phyloP scores from a whole-genome alignment of 1,140 invertebrate species.

The Andrena cerasifolii region DNA sequence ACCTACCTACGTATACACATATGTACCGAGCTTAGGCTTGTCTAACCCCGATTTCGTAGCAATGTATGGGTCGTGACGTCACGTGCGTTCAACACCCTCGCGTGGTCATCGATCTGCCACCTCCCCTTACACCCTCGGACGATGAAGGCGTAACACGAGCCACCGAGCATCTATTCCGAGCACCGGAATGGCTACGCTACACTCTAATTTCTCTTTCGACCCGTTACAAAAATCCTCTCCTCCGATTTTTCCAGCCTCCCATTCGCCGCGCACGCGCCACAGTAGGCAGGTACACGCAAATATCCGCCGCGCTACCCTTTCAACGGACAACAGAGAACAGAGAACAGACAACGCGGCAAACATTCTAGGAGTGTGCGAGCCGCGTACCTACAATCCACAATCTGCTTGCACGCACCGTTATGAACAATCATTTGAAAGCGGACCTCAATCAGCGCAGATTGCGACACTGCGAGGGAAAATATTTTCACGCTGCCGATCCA shows the following conservation, averaged over 20 bases:
- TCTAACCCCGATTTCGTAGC: slow-evolving; percentile 53
- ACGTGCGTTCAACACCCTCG: slow-evolving; percentile 54
- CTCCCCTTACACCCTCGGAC: slow-evolving; percentile 34
- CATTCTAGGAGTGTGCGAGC: not conserved
- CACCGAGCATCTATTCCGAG: slow-evolving; percentile 39
- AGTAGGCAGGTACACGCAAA: no score
- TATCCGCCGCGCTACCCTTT: slow-evolving; percentile 7
- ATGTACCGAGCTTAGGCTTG: slow-evolving; percentile 43
- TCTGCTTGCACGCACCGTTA: slow-evolving; percentile 5
- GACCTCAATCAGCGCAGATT: not conserved
- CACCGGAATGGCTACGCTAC: slow-evolving; percentile 33
- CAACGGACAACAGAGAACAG: no score
- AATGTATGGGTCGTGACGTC: slow-evolving; percentile 49
- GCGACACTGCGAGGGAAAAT: not conserved
- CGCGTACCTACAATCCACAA: no score
- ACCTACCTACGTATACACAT: no score
- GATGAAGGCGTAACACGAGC: slow-evolving; percentile 45
- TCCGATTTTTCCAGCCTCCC: not conserved
- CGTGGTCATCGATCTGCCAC: slow-evolving; percentile 53
- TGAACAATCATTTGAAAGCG: not conserved
- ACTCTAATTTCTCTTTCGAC: slow-evolving; percentile 18
- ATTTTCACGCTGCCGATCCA: not conserved
- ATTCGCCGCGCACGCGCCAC: not conserved
- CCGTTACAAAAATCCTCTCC: not conserved
- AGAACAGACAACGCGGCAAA: not conserved